Evolutionary conservation across 2,797 vertebrate genomes (phyloP).

Genomic region (Sebastes dallii): DNA sequence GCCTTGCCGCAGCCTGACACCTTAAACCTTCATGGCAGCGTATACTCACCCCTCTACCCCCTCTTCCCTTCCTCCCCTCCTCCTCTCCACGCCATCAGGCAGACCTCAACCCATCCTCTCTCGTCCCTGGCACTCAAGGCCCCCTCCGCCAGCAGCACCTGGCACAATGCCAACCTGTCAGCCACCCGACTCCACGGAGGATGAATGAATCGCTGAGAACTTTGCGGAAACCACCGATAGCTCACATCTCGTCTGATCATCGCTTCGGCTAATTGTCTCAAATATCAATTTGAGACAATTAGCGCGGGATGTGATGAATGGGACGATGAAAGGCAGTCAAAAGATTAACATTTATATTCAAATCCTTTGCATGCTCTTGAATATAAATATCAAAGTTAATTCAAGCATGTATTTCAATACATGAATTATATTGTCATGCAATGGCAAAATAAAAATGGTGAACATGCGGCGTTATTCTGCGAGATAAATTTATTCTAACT

Average conservation of each 20-base stretch:
- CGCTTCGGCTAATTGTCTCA: slow-evolving; percentile 76
- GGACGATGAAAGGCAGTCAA: slow-evolving; percentile 54
- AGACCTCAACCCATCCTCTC: slow-evolving; percentile 89
- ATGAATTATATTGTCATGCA: slow-evolving; percentile 64
- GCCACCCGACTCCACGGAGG: slow-evolving; percentile 79
- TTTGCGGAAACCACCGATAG: slow-evolving; percentile 77
- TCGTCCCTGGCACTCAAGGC: slow-evolving; percentile 83
- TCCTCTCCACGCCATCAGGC: slow-evolving; percentile 85
- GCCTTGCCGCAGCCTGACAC: slow-evolving; percentile 85
- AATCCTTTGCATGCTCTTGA: slow-evolving; percentile 61
- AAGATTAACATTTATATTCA: slow-evolving; percentile 74
- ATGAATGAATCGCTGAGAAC: slow-evolving; percentile 84
- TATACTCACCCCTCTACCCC: slow-evolving; percentile 82
- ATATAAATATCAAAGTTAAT: slow-evolving; percentile 74
- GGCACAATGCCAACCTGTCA: slow-evolving; percentile 90
- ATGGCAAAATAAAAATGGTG: slow-evolving; percentile 40
- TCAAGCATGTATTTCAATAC: slow-evolving; percentile 72
- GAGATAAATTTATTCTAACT: slow-evolving; percentile 4
- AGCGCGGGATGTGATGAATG: slow-evolving; percentile 61
- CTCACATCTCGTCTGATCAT: slow-evolving; percentile 78
- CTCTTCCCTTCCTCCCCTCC: slow-evolving; percentile 74
- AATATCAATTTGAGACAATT: slow-evolving; percentile 84
- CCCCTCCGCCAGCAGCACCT: slow-evolving; percentile 88
- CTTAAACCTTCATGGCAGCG: slow-evolving; percentile 89
- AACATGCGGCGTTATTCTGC: not conserved